These are phyloP conservation scores for Chalcis sispes DNA, from an alignment of 2,888 invertebrate species.

Conservation along the genomic window DNA sequence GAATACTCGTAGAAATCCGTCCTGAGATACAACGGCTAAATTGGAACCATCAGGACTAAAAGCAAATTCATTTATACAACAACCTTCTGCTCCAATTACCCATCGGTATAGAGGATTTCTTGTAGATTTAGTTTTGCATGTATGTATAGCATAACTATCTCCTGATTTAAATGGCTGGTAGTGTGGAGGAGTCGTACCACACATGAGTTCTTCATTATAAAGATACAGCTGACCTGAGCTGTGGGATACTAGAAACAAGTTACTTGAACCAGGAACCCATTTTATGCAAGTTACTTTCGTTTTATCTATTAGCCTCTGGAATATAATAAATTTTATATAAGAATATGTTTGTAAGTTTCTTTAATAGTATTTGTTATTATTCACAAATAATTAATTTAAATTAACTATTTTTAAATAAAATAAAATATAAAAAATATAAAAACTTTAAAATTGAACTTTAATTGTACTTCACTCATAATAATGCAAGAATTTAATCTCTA, in stretches of 20 bases:
- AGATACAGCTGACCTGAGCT: constrained; percentile 97
- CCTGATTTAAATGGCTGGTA: constrained; percentile 97
- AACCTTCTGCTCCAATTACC: constrained; percentile 89
- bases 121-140: constrained; percentile 96
- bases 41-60: constrained; percentile 97
- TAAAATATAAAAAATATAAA: neutral
- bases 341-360: neutral
- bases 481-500: neutral
- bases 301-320: constrained; percentile 94
- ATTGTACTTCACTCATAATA: neutral
- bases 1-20: constrained; percentile 96
- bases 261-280: constrained; percentile 97
- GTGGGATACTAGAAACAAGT: constrained; percentile 95
- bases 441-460: neutral
- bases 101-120: constrained; percentile 96
- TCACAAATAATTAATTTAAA: neutral
- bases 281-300: constrained; percentile 96
- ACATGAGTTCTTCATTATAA: constrained; percentile 96
- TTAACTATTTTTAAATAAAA: neutral
- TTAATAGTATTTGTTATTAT: neutral
- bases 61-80: constrained; percentile 95
- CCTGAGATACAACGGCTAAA: constrained; percentile 95
- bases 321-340: constrained; percentile 64
- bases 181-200: constrained; percentile 92
- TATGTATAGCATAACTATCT: constrained; percentile 94